A percentile compares a stretch with the other conserved stretches of the same genome.
phyloP scores from a whole-genome alignment of 2,113 vertebrate genomes.

The Micronycteris hirsuta region DNA sequence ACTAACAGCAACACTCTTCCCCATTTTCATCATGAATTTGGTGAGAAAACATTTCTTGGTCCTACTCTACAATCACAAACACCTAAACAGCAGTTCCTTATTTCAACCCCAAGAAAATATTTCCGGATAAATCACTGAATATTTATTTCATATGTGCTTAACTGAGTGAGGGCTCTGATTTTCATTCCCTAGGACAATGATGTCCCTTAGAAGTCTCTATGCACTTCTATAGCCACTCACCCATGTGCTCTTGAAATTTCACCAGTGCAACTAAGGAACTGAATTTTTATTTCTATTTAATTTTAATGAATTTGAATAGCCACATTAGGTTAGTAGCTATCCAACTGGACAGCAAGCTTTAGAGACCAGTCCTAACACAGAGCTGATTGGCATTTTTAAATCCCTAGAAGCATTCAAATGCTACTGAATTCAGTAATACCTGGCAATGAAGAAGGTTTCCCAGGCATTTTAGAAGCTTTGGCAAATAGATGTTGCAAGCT shows the following conservation, averaged over 20 bases:
- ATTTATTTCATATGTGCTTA: background rate
- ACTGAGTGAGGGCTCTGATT: background rate
- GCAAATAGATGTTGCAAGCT: background rate
- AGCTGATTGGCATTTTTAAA: background rate
- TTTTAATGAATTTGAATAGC: background rate
- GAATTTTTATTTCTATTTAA: background rate
- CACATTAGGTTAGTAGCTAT: background rate
- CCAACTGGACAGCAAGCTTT: background rate
- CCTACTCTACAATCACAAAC: background rate
- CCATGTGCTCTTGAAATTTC: background rate
- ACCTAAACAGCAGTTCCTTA: background rate
- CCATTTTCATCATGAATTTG: background rate
- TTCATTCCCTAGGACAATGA: background rate
- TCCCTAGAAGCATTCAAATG: background rate
- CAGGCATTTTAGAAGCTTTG: background rate
- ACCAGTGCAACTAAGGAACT: background rate
- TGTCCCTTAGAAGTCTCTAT: background rate
- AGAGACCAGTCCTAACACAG: background rate
- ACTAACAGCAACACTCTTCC: background rate
- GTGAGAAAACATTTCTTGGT: background rate
- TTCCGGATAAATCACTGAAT: background rate
- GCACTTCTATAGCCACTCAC: background rate
- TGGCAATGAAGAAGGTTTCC: background rate
- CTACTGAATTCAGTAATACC: background rate
- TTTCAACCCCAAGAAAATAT: background rate